Evolutionary conservation across 2,113 vertebrate species (phyloP), one percentile per base, ranked within the genome.

Genomic region (Dipodomys stephensi): DNA sequence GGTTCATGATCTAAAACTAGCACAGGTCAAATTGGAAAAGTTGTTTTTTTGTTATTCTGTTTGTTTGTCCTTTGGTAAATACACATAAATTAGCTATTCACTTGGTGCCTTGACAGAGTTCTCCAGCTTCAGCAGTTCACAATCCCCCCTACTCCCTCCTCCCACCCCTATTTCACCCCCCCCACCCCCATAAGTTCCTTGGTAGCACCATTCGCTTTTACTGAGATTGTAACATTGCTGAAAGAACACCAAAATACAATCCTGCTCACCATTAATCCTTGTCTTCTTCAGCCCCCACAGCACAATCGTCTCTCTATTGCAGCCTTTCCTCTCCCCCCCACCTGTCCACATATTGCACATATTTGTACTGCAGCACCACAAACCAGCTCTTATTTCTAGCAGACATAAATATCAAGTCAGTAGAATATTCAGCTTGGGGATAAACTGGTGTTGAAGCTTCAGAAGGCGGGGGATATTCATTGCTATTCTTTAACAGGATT

Each of bases 191-290:
- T 30, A 90, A 83, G 68, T 87, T 8, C 5, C 96, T 97, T 95
- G 91, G 95, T 96, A 94, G 92, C 71, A 95, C 94, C 93, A 90
- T 95, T 97, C 78, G 96, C 86, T 97, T 98, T 95, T 57, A 68
- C 88, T 30, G 88, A 97, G 95, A 96, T 92, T 94, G 65, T 88
- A 95, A 80, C 2, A 0, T 92, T 32, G 20, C 95, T 96, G 95
- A 97, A 97, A 97, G 97, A 96, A 94, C 53, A n/a, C 88, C 92
- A 93, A 97, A 97, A 93, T 92, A 82, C 96, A 96, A 97, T 97
- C 97, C 98, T 94, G 90, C 65, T 96, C 57, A 88, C 95, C 96
- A 97, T 98, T 98, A 97, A 98, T 98, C 97, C 96, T 96, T 97
- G 97, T 98, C 98, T 97, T 96, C 96, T 94, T 92, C 92, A 91